These are phyloP conservation scores for Zele albiditarsus DNA, from an alignment of 2,888 invertebrate species.

Conservation along the genomic window DNA sequence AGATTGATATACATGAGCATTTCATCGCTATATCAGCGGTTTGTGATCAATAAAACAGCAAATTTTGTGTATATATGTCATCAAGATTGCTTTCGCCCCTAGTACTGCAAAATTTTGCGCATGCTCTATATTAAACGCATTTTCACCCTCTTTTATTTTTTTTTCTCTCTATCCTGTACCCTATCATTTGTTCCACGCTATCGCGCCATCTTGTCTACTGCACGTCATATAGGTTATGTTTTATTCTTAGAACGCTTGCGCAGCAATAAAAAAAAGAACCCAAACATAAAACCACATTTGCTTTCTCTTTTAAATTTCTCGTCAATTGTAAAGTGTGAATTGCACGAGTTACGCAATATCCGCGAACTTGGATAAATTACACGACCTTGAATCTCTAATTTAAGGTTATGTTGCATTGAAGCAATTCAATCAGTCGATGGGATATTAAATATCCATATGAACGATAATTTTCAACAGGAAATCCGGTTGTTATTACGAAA, in stretches of 20 bases:
- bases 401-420: no score
- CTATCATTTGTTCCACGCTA: no score
- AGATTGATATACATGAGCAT: not conserved
- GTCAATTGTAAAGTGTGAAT: not conserved
- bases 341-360: constrained; percentile 38
- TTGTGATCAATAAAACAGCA: not conserved
- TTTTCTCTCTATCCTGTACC: not conserved
- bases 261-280: not conserved
- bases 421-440: no score
- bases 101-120: not conserved
- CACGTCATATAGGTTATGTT: no score
- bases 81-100: not conserved
- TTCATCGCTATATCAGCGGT: not conserved
- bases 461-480: no score
- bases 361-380: constrained; percentile 44
- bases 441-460: no score
- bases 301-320: not conserved
- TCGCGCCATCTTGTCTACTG: no score
- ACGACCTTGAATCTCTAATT: constrained; percentile 50
- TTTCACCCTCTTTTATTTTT: no score
- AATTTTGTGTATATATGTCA: not conserved
- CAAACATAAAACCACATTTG: not conserved
- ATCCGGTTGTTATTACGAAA: no score
- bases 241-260: not conserved
- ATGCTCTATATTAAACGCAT: not conserved